phyloP scores from a whole-genome alignment of 2,888 invertebrate species.

The Anaspis maculata region DNA sequence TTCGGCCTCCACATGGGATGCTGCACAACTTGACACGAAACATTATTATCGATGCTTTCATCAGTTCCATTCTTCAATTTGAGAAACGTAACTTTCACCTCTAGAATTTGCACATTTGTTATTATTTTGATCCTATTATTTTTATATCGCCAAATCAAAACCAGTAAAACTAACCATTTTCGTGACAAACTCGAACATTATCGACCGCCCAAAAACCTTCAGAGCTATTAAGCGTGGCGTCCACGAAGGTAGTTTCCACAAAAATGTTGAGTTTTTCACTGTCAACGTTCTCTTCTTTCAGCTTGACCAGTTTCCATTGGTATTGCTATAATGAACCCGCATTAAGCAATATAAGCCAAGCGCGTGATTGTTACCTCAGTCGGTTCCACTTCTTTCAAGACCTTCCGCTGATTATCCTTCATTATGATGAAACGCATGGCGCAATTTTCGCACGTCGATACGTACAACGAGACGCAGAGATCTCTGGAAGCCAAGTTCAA shows the following conservation, averaged over 20 bases:
- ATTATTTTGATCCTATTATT: not conserved
- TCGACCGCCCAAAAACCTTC: conserved; percentile 37
- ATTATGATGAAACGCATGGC: conserved; percentile 29
- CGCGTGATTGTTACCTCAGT: conserved; percentile 9
- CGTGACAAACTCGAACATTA: conserved; percentile 33
- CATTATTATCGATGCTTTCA: conserved; percentile 14
- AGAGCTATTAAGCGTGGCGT: conserved; percentile 13
- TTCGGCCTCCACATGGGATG: conserved; percentile 29
- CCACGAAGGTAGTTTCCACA: conserved; percentile 29
- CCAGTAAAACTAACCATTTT: conserved; percentile 36
- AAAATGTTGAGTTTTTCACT: conserved; percentile 29
- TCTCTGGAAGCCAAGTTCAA: conserved; percentile 25
- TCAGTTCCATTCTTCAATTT: conserved; percentile 19
- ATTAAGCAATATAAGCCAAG: too few species aligned
- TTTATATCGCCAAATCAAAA: too few species aligned
- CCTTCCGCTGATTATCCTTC: conserved; percentile 15
- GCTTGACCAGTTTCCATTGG: conserved; percentile 31
- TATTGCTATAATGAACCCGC: conserved; percentile 20
- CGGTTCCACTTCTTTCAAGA: conserved; percentile 21
- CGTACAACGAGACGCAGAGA: conserved; percentile 31
- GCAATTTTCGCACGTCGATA: conserved; percentile 31
- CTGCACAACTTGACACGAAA: conserved; percentile 28
- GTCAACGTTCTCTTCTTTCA: conserved; percentile 29
- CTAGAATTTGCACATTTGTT: conserved; percentile 21
- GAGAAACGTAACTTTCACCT: conserved; percentile 28